Evolutionary conservation across 2,888 invertebrate genomes (phyloP).

Genomic region (Parthenolecanium corni): DNA sequence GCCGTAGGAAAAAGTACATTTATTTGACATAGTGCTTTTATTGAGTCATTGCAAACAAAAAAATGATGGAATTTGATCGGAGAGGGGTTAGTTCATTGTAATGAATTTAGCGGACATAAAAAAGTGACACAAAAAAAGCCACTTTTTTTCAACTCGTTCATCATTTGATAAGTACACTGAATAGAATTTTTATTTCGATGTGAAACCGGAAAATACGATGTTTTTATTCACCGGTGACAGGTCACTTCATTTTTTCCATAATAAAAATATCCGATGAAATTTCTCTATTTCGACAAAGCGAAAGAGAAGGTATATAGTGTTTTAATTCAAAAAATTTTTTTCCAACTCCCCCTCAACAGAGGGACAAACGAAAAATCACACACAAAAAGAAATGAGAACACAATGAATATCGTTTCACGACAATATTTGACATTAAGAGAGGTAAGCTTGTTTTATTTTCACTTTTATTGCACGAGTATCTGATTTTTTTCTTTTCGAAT

Average conservation of each 20-base stretch:
- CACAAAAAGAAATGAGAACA: too few relatives aligned
- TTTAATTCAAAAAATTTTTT: too few relatives aligned
- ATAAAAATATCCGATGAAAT: constrained; percentile 19
- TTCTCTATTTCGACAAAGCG: too few relatives aligned
- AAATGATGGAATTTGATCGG: constrained; percentile 14
- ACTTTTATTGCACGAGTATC: too few relatives aligned
- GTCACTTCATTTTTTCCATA: constrained; percentile 26
- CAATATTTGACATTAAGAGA: neutral
- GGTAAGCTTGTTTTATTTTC: too few relatives aligned
- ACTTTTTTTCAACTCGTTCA: neutral
- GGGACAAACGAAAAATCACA: too few relatives aligned
- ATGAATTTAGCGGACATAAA: constrained; percentile 21
- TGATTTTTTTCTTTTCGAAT: too few relatives aligned
- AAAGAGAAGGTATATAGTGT: too few relatives aligned
- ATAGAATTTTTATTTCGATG: constrained; percentile 14
- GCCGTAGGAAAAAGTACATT: constrained; percentile 25
- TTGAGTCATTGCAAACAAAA: constrained; percentile 19
- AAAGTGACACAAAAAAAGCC: too few relatives aligned
- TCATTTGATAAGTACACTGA: neutral
- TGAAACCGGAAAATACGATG: constrained; percentile 2
- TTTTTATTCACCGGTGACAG: constrained; percentile 24
- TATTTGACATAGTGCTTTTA: constrained; percentile 29
- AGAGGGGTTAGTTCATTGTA: constrained; percentile 17
- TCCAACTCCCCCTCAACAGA: too few relatives aligned
- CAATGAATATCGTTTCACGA: neutral